Evolutionary conservation across 2,888 invertebrate genomes (phyloP).

Genomic region (Panopea generosa): DNA sequence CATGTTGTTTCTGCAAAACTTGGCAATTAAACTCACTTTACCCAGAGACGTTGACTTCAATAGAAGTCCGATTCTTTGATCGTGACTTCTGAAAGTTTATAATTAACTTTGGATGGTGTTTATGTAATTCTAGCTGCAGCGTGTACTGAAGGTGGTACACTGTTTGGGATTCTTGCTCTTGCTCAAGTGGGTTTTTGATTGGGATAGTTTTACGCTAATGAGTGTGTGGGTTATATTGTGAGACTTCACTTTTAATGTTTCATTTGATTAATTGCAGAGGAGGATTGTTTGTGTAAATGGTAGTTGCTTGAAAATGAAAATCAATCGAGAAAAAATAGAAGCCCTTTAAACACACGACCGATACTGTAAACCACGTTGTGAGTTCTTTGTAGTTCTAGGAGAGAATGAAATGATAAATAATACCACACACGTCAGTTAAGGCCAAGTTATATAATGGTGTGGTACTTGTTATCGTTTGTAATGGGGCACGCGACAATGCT

Average conservation of each 20-base stretch:
- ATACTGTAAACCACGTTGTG: too few species aligned
- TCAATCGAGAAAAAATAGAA: too few species aligned
- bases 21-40: conserved; percentile 58
- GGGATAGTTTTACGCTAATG: conserved; percentile 6
- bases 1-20: conserved; percentile 52
- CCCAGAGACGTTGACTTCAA: conserved; percentile 51
- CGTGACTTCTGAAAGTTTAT: conserved; percentile 48
- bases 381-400: too few species aligned
- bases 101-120: conserved; percentile 65
- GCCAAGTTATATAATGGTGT: too few species aligned
- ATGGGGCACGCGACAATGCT: too few species aligned
- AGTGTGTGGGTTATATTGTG: conserved; percentile 21
- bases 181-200: conserved; percentile 22
- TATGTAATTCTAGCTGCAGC: conserved; percentile 37
- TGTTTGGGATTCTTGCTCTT: conserved; percentile 36
- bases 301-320: too few species aligned
- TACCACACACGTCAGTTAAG: too few species aligned
- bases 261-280: conserved; percentile 48
- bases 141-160: conserved; percentile 24
- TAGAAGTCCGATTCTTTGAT: conserved; percentile 47
- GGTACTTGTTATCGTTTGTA: too few species aligned
- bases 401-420: too few species aligned
- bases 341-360: too few species aligned
- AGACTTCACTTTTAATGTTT: conserved; percentile 36
- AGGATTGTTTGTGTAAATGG: conserved; percentile 17